These are phyloP conservation scores for Lasius fuliginosus DNA, from an alignment of 2,888 invertebrate species.

Conservation along the genomic window DNA sequence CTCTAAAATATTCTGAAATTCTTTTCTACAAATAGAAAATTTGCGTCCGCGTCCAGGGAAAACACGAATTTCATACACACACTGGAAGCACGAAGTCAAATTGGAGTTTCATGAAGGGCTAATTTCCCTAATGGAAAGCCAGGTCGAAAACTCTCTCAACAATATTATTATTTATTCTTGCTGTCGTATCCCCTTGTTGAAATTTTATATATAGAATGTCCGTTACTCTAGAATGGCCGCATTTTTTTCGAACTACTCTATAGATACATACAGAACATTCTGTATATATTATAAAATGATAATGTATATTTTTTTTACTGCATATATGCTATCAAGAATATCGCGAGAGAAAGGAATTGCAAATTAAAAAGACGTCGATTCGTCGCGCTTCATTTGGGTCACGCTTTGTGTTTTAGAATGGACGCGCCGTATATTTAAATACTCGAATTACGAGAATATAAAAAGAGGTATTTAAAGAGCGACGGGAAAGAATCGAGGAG, in stretches of 20 bases:
- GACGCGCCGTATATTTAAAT: slow-evolving; percentile 26
- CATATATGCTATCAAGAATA: background rate
- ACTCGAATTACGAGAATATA: slow-evolving; percentile 2
- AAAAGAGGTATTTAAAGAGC: slow-evolving; percentile 21
- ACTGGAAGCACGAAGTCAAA: slow-evolving; percentile 49
- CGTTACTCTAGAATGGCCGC: background rate
- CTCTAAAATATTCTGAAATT: background rate
- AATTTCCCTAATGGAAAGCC: slow-evolving; percentile 65
- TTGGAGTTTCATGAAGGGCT: slow-evolving; percentile 61
- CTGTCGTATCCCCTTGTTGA: background rate
- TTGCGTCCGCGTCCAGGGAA: background rate
- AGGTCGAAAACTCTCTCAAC: slow-evolving; percentile 60
- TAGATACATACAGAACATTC: background rate
- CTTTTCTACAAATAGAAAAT: background rate
- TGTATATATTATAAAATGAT: background rate
- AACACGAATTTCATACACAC: slow-evolving; percentile 16
- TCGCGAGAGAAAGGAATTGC: background rate
- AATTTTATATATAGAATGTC: background rate
- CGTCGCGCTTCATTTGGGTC: background rate
- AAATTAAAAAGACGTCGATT: background rate
- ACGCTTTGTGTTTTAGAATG: background rate
- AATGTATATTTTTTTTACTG: background rate
- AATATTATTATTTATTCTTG: slow-evolving; percentile 70
- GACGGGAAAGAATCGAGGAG: background rate
- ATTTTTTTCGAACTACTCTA: background rate